Base-by-base conservation (phyloP, 2,113 vertebrate genomes). In the Aegithalos caudatus region DNA sequence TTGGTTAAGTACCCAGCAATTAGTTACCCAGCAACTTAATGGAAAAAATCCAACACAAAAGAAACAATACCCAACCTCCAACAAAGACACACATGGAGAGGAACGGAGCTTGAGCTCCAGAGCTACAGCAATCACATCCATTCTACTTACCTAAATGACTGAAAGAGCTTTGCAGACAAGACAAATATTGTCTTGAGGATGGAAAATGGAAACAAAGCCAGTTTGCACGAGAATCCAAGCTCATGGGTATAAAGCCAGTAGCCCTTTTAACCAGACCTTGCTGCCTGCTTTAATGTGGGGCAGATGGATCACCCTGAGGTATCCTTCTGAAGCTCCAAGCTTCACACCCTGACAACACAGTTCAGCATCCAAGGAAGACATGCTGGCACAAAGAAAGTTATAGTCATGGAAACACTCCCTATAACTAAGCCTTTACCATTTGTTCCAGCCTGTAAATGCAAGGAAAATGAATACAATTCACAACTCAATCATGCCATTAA, bases 381-480 rank as follows among this genome's bases (percentile, higher is more conserved):
- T 48, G 27, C 28, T 86, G 60, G 69, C 60, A 90, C 50, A 58
- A 96, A 50, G 40, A 54, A 44, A 12, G 10, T 89, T 93, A 82
- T 40, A 97, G 92, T 79, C 51, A 57, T 53, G n/a, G 27, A 45
- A 28, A 83, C 31, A 25, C 23, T 57, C 80, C 28, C 86, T 92
- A 53, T 91, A 94, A 78, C 88, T 89, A 88, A 96, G 50, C 4
- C 33, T 91, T 90, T 58, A 48, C 53, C 80, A 96, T 95, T 94
- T 97, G 87, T 92, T 96, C 42, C 70, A 85, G 47, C 44, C 81
- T 91, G 28, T 84, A 89, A 94, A 93, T 40, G 44, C 72, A 95
- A 86, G 44, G 31, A 89, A 92, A 92, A 96, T 73, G 6, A 89
- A 79, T 29, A 71, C 95, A 93, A 94, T 94, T 96, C 93, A 97